Base-by-base conservation (phyloP, 2,888 invertebrate species). In the Cephus rjabovi region DNA sequence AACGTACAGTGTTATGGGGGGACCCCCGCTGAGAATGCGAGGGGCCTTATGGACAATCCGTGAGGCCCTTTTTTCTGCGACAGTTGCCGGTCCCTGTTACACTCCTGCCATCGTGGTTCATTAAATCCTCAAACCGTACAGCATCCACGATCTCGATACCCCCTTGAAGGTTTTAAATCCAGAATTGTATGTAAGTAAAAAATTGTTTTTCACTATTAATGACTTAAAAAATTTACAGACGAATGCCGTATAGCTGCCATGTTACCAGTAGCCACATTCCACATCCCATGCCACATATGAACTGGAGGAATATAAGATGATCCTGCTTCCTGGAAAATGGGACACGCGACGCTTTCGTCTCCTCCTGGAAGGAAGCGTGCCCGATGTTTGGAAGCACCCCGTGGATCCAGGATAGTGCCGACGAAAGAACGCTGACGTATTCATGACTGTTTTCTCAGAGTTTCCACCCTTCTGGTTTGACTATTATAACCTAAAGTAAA, bases 51-150 rank as follows among this genome's bases (percentile, higher is more conserved):
- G 74, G 73, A 68, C 87, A 81, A 80, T 81, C 85, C 82, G 80
- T 86, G 88, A 86, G 87, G 87, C 86, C 86, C 85, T 80, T 86
- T 87, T 85, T 87, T 87, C 83, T 76, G 79, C 78, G 73, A 81
- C 81, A 79, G 78, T 79, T 77, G 77, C 76, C 76, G 80, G 74
- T 73, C 76, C 74, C 33, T 34, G 71, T 71, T 71, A 71, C 33
- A 71, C 33, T 71, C 71, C 71, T 34, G 12, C 71, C 71, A 34
- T 71, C 71, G 71, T 34, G 71, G 71, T 31, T 34, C 71, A 71
- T 71, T 71, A 71, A 71, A 71, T 34, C 30, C 23, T 23, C 2
- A 56, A 56, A 56, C 40, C 9, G 40, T 40, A 40, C 23, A 56
- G 56, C 33, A 34, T 34, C 33, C 31, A 34, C 31, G 15, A 71